These are phyloP conservation scores for Liparis tanakae DNA, from an alignment of 2,797 vertebrate species.

Conservation along the genomic window DNA sequence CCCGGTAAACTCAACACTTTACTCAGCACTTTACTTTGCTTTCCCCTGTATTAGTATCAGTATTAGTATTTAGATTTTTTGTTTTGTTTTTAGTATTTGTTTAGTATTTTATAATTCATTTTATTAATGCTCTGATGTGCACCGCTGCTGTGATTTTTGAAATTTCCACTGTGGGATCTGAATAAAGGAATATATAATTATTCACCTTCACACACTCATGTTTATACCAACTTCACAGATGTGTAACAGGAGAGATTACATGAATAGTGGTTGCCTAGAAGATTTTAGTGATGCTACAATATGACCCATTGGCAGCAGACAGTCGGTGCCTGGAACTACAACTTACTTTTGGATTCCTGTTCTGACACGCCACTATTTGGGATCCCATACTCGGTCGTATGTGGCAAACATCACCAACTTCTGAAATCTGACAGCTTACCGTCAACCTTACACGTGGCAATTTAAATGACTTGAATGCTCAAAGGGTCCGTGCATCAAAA, in stretches of 20 bases:
- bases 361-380: neutral
- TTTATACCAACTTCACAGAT: neutral
- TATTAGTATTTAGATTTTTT: too few relatives aligned
- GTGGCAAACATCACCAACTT: constrained; percentile 4
- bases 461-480: neutral
- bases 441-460: neutral
- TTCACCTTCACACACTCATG: constrained; percentile 18
- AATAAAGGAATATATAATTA: constrained; percentile 42
- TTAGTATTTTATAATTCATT: too few relatives aligned
- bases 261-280: neutral
- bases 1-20: too few relatives aligned
- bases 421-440: constrained; percentile 11
- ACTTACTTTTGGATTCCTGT: neutral
- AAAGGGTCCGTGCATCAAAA: constrained; percentile 15
- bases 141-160: too few relatives aligned
- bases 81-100: too few relatives aligned
- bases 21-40: too few relatives aligned
- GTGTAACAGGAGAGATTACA: neutral
- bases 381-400: neutral
- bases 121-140: too few relatives aligned
- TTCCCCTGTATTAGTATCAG: too few relatives aligned
- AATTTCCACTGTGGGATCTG: too few relatives aligned
- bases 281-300: neutral
- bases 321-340: neutral
- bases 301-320: neutral